Evolutionary conservation across 2,888 invertebrate genomes (phyloP), one percentile per base, ranked within the genome.

Genomic region (Amphiduros pacificus): DNA sequence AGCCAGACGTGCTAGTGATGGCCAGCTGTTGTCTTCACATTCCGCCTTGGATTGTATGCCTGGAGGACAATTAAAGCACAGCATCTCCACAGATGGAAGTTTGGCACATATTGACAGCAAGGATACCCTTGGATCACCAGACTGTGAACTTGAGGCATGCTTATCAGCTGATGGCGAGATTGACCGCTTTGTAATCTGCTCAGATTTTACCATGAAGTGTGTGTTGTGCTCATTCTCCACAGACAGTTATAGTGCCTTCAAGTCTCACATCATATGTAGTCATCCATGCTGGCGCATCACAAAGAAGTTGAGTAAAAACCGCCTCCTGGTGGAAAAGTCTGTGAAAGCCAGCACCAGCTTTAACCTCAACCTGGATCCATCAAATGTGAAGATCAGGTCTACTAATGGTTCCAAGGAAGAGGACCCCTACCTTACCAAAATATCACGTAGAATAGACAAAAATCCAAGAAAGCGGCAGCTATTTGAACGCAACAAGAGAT

Each of bases 211-310:
- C 2, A 66, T 66, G 66, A 58, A 63, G 36, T 66, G 66, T 41
- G 60, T 59, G 17, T 51, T 66, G 56, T 66, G 66, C 40, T 53
- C 59, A 4, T 66, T 64, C 54, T 57, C 56, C 29, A 66, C 66
- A 0, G 60, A 56, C 36, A 56, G 36, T 36, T 66, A 66, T 55
- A 64, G 62, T 44, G 55, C 64, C 31, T 66, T 66, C 64, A 66
- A 66, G 55, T 66, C 66, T 14, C 66, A 66, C 55, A 66, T 66
- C 48, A 66, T 66, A 28, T 66, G 66, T 55, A 65, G 62, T 53
- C 66, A 66, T 41, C 66, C 66, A 2, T 62, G 60, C 29, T 66
- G 66, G 66, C 32, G 66, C 14, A 64, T 66, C 41, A 66, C 66
- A 4, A 66, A 66, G 51, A 66, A 66, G 29, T 62, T 66, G n/a